These are phyloP conservation scores for Bolinopsis microptera DNA, from an alignment of 37 sponge, comb jelly and placozoan species.

Conservation along the genomic window DNA sequence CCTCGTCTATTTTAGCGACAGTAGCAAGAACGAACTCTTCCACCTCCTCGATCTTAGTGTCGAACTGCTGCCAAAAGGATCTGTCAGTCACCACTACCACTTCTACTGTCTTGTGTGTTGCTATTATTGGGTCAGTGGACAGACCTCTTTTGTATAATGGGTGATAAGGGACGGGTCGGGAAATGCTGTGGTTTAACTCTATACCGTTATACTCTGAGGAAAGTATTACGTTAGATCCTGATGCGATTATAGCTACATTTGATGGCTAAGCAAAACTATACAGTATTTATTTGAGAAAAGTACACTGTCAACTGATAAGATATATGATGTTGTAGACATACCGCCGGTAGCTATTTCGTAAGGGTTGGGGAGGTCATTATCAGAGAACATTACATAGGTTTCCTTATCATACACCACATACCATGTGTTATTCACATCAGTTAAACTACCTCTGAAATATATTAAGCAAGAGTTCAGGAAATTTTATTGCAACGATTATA, in stretches of 20 bases:
- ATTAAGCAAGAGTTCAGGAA: no score
- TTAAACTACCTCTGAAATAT: not conserved
- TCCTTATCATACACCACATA: not conserved
- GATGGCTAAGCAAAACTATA: no score
- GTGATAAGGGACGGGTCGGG: not conserved
- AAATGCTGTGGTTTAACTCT: not conserved
- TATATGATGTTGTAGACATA: no score
- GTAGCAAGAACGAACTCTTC: conserved; percentile 40
- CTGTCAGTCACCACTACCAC: conserved; percentile 29
- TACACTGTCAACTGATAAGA: no score
- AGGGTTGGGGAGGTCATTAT: conserved; percentile 7
- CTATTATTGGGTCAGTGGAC: not conserved
- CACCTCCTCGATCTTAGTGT: not conserved
- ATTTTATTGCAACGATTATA: no score
- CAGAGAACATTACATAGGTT: conserved; percentile 32
- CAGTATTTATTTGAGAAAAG: no score
- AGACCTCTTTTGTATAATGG: not conserved
- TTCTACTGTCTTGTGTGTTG: not conserved
- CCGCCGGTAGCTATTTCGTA: not conserved
- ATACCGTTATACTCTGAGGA: conserved; percentile 18
- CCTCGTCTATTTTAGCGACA: not conserved
- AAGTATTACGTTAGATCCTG: not conserved
- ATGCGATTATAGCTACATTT: no score
- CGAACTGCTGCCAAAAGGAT: not conserved
- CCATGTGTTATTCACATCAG: not conserved